Base-by-base conservation (phyloP, 2,888 invertebrate genomes). In the Scaptodrosophila latifasciaeformis region DNA sequence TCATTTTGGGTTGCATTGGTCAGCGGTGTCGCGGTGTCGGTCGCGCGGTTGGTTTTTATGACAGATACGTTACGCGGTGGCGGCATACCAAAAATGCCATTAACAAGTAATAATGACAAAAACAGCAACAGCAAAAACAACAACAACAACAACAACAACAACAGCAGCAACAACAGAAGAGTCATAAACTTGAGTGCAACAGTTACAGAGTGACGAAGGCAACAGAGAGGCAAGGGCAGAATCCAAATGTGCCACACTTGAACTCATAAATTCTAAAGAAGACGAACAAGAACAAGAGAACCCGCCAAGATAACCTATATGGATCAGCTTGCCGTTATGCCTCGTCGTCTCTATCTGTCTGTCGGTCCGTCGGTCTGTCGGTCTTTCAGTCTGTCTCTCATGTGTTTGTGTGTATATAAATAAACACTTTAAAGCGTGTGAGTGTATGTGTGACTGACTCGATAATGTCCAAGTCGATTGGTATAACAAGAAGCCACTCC, bases 211-310 rank as follows among this genome's bases (percentile, higher is more conserved):
- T 10, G 1, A 39, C 39, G 12, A 6, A 5, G 10, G 21, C 19
- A 4, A 40, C 18, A 18, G n/a, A n/a, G 35, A 1, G 35, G 13
- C 13, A 13, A 4, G 13, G 15, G n/a, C 6, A 5, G 9, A 5
- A 5, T 13, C n/a, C n/a, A n/a, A n/a, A n/a, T n/a, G n/a, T n/a
- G n/a, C n/a, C n/a, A n/a, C n/a, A 74, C 81, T 74, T 74, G 72
- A 74, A 80, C 81, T 67, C 75, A 74, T 74, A 77, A 74, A 80
- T 74, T 80, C 81, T 55, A 59, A 24, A 64, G 72, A n/a, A n/a
- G n/a, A n/a, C n/a, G n/a, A n/a, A n/a, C n/a, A n/a, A n/a, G n/a
- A n/a, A n/a, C n/a, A n/a, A n/a, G n/a, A n/a, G n/a, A 74, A 74
- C 75, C 78, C 69, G 62, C 60, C 57, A n/a, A 74, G 71, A 72